Percentiles rank a stretch among this genome's conserved stretches.
phyloP scores from a whole-genome alignment of 1,140 invertebrate genomes.

The Brachionus manjavacas region DNA sequence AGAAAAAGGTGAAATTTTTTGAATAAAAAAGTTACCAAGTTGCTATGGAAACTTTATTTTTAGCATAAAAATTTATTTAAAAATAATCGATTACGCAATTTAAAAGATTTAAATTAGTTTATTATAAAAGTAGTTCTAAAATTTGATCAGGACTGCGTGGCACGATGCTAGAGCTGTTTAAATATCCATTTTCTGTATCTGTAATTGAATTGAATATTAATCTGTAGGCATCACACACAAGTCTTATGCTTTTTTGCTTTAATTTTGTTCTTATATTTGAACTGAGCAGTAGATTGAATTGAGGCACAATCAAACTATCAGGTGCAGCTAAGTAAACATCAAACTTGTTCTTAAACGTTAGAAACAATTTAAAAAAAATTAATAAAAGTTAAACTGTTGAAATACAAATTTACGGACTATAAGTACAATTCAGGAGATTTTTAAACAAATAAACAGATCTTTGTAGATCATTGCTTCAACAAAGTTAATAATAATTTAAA shows the following conservation, averaged over 20 bases:
- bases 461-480: no score
- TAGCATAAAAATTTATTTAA: not conserved
- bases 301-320: slow-evolving; percentile 57
- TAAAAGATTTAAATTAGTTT: not conserved
- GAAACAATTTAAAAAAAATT: no score
- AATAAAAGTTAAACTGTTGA: not conserved
- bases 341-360: slow-evolving; percentile 65
- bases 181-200: slow-evolving; percentile 71
- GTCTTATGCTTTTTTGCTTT: slow-evolving; percentile 74
- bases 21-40: not conserved
- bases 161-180: slow-evolving; percentile 67
- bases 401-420: not conserved
- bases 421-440: not conserved
- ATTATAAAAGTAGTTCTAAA: slow-evolving; percentile 58
- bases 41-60: not conserved
- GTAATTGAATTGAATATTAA: slow-evolving; percentile 75
- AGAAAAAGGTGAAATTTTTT: not conserved
- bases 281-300: slow-evolving; percentile 48
- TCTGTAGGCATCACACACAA: slow-evolving; percentile 79
- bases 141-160: slow-evolving; percentile 72
- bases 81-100: not conserved
- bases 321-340: slow-evolving; percentile 72
- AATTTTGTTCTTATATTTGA: slow-evolving; percentile 63
- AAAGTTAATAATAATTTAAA: no score
- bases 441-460: no score